Conservation (phyloP, 2,888 invertebrate species). For the Hyles lineata region DNA sequence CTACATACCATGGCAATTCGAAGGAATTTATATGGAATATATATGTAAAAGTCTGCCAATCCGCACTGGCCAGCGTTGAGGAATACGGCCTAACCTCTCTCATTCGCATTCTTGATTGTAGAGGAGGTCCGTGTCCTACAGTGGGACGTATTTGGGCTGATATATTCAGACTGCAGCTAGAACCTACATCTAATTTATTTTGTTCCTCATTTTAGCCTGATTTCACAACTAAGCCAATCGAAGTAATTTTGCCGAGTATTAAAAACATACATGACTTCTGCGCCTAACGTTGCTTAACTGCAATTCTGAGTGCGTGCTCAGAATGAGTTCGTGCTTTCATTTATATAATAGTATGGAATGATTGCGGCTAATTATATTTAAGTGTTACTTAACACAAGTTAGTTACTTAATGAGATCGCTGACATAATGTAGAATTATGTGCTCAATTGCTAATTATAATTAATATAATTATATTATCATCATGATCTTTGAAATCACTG, state of each 20-base stretch:
- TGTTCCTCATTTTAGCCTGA: too few relatives aligned
- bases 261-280: conserved; percentile 6
- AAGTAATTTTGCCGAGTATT: not conserved
- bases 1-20: too few relatives aligned
- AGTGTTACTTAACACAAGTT: conserved; percentile 24
- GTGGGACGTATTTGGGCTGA: too few relatives aligned
- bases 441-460: not conserved
- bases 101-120: too few relatives aligned
- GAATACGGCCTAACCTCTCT: too few relatives aligned
- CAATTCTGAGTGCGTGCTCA: conserved; percentile 24
- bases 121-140: too few relatives aligned
- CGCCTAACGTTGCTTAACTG: conserved; percentile 14
- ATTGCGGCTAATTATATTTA: conserved; percentile 29
- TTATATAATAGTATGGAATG: conserved; percentile 20
- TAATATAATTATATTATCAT: not conserved
- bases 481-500: too few relatives aligned
- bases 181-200: too few relatives aligned
- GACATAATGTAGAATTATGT: conserved; percentile 7
- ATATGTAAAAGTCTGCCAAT: too few relatives aligned
- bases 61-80: too few relatives aligned
- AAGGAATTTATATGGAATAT: too few relatives aligned
- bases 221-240: not conserved
- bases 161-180: too few relatives aligned
- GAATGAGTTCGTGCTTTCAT: conserved; percentile 8
- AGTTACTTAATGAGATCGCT: conserved; percentile 30